These are phyloP conservation scores for Elephas maximus DNA, from an alignment of 2,113 vertebrate species.

Conservation along the genomic window DNA sequence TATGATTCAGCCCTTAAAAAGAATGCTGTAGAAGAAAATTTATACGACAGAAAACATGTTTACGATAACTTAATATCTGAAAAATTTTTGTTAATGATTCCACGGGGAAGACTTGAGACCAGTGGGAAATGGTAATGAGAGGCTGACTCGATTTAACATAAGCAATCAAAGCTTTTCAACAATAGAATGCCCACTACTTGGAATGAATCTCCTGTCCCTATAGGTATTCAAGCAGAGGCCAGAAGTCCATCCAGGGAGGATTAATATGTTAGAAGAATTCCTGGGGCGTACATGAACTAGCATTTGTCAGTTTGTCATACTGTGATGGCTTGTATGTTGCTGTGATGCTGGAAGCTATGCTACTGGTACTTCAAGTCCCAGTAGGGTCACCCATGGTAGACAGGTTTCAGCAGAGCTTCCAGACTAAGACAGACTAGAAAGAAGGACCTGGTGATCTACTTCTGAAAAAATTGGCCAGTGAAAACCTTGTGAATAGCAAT, in stretches of 20 bases:
- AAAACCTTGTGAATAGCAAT: too few relatives aligned
- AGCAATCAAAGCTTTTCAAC: neutral
- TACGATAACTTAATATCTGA: neutral
- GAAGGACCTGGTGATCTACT: too few relatives aligned
- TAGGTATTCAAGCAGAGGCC: neutral
- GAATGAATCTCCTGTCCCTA: neutral
- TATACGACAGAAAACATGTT: neutral
- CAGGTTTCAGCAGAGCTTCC: too few relatives aligned
- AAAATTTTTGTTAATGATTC: neutral
- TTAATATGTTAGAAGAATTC: neutral
- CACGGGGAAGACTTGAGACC: neutral
- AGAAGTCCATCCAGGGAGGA: neutral
- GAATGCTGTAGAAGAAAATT: neutral
- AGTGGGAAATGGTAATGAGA: neutral
- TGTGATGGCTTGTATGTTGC: too few relatives aligned
- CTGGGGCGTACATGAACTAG: neutral
- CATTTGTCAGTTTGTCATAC: too few relatives aligned
- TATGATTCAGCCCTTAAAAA: conserved; percentile 27
- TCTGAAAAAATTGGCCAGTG: too few relatives aligned
- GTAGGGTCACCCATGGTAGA: too few relatives aligned
- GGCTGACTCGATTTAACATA: neutral
- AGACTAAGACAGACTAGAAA: too few relatives aligned
- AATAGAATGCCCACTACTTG: neutral
- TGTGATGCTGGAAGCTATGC: too few relatives aligned
- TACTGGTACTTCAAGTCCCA: too few relatives aligned